Percentiles rank a stretch among this genome's conserved stretches.
phyloP scores from a whole-genome alignment of 2,797 vertebrate species.

The Hippopotamyrus pictus region DNA sequence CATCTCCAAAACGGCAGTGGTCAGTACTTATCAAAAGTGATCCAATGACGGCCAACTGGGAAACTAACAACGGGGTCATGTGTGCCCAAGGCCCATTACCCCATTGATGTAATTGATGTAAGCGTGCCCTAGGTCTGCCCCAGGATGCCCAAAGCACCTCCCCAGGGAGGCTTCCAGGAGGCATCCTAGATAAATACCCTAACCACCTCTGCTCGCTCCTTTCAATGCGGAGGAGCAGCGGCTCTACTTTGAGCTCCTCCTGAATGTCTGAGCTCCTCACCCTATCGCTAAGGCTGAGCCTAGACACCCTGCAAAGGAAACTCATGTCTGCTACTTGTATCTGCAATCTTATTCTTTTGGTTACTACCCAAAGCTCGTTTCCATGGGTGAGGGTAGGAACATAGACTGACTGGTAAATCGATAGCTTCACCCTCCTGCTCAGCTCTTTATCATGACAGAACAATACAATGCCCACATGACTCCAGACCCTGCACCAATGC shows the following conservation, averaged over 20 bases:
- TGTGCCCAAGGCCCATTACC: not conserved
- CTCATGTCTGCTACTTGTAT: not conserved
- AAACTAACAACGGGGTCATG: not conserved
- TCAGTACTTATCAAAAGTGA: not conserved
- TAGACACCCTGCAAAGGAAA: not conserved
- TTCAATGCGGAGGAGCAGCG: not conserved
- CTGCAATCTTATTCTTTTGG: not conserved
- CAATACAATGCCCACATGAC: not conserved
- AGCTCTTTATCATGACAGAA: not conserved
- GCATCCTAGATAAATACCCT: not conserved
- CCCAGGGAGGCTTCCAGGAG: not conserved
- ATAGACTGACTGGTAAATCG: not conserved
- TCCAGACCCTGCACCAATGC: not conserved
- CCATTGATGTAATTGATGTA: not conserved
- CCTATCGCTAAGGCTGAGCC: not conserved
- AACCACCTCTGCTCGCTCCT: not conserved
- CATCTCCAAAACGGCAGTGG: not conserved
- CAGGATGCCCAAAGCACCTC: not conserved
- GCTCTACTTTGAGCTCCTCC: not conserved
- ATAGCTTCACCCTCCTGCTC: not conserved
- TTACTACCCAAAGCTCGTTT: not conserved
- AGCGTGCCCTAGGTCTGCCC: not conserved
- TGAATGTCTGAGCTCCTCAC: not conserved
- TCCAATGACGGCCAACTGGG: not conserved
- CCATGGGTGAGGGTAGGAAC: not conserved